Percentiles rank a stretch among this genome's conserved stretches.
These are phyloP conservation scores for Philereme transversata DNA, from an alignment of 2,888 invertebrate genomes.

Conservation along the genomic window DNA sequence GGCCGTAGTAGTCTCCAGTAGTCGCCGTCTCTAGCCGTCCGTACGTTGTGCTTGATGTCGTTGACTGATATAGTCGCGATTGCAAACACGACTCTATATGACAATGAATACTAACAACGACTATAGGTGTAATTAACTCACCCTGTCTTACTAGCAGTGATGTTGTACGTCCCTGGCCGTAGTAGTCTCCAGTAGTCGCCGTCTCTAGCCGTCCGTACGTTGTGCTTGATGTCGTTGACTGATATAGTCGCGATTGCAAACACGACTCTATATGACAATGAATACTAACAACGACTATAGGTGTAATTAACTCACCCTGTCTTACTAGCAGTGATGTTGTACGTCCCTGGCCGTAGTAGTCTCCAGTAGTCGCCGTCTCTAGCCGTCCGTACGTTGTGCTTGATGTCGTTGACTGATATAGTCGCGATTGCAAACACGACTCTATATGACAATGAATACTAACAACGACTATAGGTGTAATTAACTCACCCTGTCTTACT, in stretches of 20 bases:
- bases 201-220: too few relatives aligned
- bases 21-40: constrained; percentile 90
- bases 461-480: too few relatives aligned
- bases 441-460: too few relatives aligned
- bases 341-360: constrained; percentile 10
- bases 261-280: too few relatives aligned
- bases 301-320: not conserved
- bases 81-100: constrained; percentile 87
- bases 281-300: too few relatives aligned
- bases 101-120: constrained; percentile 73
- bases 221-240: constrained; percentile 71
- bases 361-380: not conserved
- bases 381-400: too few relatives aligned
- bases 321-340: constrained; percentile 1
- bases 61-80: constrained; percentile 90
- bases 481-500: constrained; percentile 85
- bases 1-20: constrained; percentile 96
- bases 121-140: not conserved
- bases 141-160: not conserved
- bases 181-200: too few relatives aligned
- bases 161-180: constrained; percentile 1
- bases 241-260: too few relatives aligned
- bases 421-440: too few relatives aligned
- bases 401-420: too few relatives aligned
- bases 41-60: constrained; percentile 89